Base-by-base conservation (phyloP, 64 coral and sea anemone genomes). In the Exaiptasia diaphana region DNA sequence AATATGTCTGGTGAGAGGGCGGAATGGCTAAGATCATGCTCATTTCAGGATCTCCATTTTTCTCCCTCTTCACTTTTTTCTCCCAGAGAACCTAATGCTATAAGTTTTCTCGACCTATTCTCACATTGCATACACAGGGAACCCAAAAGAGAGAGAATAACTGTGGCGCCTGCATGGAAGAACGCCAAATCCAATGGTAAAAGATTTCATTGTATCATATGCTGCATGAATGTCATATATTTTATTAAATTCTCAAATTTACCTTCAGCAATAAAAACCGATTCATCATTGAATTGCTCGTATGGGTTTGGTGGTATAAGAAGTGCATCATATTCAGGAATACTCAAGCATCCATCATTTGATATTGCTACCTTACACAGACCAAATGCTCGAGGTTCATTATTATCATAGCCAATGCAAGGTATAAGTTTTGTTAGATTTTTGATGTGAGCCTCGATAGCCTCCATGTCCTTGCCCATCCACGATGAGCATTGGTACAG, bases 241-340 rank as follows among this genome's bases (percentile, higher is more conserved):
- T 46, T 7, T 46, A 46, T 7, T 46, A 8, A 6, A 46, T 6
- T 46, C 43, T 46, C 6, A 6, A 46, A 46, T 15, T 40, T 89
- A 94, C 91, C 91, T 89, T 89, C 79, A 21, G 64, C 86, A 89
- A 28, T 63, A 79, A 94, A 89, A 27, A 64, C 64, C 14, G 15
- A 50, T 22, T 64, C 43, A 17, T 46, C 49, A 9, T 4, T 65
- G 32, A 6, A 33, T 45, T 29, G 37, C 29, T 62, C 57, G 27
- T 24, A 43, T 35, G 65, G 73, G 85, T 71, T 74, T 7, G 65
- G 63, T 12, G 91, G 45, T 30, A 80, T 17, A 12, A 94, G 70
- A 12, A 72, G 73, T 38, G 80, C 80, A 75, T 90, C 29, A 37
- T 71, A 89, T 25, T 50, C 75, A 41, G 80, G 65, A 54, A 11